Base-by-base conservation (phyloP, 2,797 vertebrate species). In the Lophius americanus region DNA sequence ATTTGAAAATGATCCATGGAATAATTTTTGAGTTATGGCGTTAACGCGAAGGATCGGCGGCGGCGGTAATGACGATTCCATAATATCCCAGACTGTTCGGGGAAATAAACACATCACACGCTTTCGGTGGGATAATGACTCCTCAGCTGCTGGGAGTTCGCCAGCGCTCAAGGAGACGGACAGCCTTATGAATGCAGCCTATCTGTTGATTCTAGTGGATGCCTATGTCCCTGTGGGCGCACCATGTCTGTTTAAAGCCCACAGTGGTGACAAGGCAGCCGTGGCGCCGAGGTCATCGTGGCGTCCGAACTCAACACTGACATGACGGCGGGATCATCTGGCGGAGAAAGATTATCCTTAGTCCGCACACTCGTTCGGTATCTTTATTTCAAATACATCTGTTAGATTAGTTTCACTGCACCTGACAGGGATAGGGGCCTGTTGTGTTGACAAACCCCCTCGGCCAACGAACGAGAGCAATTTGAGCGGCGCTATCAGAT, bases 201-300 rank as follows among this genome's bases (percentile, higher is more conserved):
- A 82, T 81, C 75, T 70, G 58, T 73, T 55, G 60, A 78, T 75
- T 81, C 72, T 73, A 79, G 75, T 71, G 82, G 82, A 83, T 84
- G 69, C 66, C 67, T 79, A 78, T 75, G 80, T 79, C 89, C 93
- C 85, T 89, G 87, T 89, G 89, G 91, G 76, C 68, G 58, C 83
- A 90, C 84, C 88, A 85, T 92, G 89, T 93, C 92, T 93, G 82
- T 90, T 82, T 87, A 89, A 87, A 81, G 72, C 61, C 73, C 56
- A 54, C 66, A 68, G 79, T 60, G 72, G 79, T 91, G 87, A 84
- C 14, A 10, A 66, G 68, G 60, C 74, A 64, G 79, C 83, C 78
- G 78, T 82, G 90, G 88, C 70, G 86, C 83, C 90, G 66, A 55
- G 79, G 76, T 79, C 51, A 70, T 60, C 76, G 64, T 66, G 75